Percentiles rank a stretch among this genome's conserved stretches.
phyloP scores from a whole-genome alignment of 2,113 vertebrate species.

The Chinchilla lanigera region DNA sequence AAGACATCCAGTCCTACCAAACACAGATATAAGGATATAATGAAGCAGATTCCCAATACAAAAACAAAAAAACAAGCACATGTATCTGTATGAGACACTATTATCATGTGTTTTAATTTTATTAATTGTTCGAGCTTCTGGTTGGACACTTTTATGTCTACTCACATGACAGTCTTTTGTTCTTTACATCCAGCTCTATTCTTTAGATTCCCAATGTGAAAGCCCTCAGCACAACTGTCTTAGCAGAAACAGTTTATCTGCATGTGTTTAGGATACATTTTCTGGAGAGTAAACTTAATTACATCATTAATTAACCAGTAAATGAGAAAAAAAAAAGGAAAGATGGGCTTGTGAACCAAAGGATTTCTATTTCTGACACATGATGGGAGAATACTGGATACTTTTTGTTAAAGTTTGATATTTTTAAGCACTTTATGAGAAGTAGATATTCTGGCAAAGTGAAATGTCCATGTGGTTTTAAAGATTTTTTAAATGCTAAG shows the following conservation, averaged over 20 bases:
- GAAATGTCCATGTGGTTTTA: constrained; percentile 64
- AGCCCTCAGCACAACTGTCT: not conserved
- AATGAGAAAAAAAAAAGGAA: not conserved
- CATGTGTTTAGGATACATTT: not conserved
- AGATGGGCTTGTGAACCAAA: not conserved
- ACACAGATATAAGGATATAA: not conserved
- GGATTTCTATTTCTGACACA: constrained; percentile 48
- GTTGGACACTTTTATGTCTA: not conserved
- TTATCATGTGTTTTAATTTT: not conserved
- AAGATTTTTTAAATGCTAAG: constrained; percentile 70
- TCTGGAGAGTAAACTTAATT: not conserved
- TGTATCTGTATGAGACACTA: not conserved
- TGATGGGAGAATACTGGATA: constrained; percentile 18
- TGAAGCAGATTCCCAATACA: not conserved
- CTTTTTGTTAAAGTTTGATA: constrained; percentile 64
- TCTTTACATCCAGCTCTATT: not conserved
- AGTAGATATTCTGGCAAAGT: constrained; percentile 68
- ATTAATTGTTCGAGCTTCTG: not conserved
- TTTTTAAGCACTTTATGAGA: constrained; percentile 66
- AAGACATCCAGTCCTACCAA: not conserved
- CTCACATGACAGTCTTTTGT: not conserved
- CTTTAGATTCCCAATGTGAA: not conserved
- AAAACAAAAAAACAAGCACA: not conserved
- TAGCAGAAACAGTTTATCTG: not conserved
- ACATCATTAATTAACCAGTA: not conserved